Conservation (phyloP, 2,888 invertebrate genomes). For the Dorcus parallelipipedus region DNA sequence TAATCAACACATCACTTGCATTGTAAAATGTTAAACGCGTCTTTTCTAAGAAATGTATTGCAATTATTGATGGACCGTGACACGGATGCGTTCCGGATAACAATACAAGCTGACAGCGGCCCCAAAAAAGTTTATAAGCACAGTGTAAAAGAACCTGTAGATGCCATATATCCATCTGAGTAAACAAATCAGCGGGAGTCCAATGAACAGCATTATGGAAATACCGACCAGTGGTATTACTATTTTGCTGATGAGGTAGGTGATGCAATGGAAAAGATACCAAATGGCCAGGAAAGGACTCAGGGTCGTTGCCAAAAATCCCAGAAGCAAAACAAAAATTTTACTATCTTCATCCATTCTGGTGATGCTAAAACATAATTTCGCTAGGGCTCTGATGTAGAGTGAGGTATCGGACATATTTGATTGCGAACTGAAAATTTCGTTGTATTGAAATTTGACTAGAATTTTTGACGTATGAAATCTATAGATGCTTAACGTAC, state of each 20-base stretch:
- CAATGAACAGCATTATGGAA: conserved; percentile 21
- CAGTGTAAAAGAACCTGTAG: conserved; percentile 18
- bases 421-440: neutral
- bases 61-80: no score
- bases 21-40: no score
- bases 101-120: neutral
- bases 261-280: conserved; percentile 15
- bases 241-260: conserved; percentile 14
- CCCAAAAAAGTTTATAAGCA: conserved; percentile 14
- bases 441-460: neutral
- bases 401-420: conserved; percentile 14
- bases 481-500: no score
- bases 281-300: conserved; percentile 21
- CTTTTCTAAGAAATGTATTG: no score
- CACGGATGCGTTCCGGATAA: no score
- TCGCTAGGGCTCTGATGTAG: conserved; percentile 11
- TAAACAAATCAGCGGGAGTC: conserved; percentile 23
- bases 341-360: conserved; percentile 19
- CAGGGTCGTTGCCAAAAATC: conserved; percentile 18
- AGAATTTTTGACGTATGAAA: neutral
- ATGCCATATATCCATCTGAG: conserved; percentile 19
- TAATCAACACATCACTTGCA: no score
- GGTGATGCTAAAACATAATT: conserved; percentile 12
- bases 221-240: conserved; percentile 20
- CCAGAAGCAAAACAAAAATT: conserved; percentile 17